These are phyloP conservation scores for Vidua chalybeata DNA, from an alignment of 2,113 vertebrate genomes.

Conservation along the genomic window DNA sequence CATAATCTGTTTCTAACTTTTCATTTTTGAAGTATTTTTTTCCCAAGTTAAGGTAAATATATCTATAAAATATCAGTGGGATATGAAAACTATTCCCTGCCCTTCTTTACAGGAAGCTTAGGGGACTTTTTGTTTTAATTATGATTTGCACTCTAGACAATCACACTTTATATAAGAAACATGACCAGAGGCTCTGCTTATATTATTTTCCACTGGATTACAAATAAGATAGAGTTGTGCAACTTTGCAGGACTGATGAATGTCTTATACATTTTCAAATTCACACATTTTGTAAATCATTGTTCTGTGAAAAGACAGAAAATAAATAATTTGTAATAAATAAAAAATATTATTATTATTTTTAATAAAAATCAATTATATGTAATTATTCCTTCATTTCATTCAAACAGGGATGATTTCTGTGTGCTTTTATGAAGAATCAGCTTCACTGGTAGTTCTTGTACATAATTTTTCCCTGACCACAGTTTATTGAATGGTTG, in stretches of 20 bases:
- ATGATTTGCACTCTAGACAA: background rate
- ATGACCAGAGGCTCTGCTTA: background rate
- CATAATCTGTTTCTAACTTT: background rate
- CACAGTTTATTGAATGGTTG: background rate
- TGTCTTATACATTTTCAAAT: background rate
- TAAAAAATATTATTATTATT: background rate
- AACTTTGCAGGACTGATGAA: background rate
- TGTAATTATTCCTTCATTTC: background rate
- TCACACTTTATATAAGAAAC: background rate
- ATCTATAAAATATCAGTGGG: background rate
- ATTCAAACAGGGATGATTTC: background rate
- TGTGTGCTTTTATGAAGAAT: background rate
- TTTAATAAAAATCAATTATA: background rate
- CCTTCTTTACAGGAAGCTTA: background rate
- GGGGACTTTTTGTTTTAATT: background rate
- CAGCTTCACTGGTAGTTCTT: background rate
- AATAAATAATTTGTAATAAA: background rate
- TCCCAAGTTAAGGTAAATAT: background rate
- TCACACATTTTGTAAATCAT: background rate
- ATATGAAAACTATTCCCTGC: background rate
- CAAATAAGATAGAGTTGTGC: background rate
- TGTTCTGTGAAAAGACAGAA: background rate
- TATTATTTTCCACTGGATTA: background rate
- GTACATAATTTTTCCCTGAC: background rate
- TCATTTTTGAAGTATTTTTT: background rate